These are phyloP conservation scores for Drosophila biarmipes DNA, from an alignment of 1,140 invertebrate genomes.

Conservation along the genomic window DNA sequence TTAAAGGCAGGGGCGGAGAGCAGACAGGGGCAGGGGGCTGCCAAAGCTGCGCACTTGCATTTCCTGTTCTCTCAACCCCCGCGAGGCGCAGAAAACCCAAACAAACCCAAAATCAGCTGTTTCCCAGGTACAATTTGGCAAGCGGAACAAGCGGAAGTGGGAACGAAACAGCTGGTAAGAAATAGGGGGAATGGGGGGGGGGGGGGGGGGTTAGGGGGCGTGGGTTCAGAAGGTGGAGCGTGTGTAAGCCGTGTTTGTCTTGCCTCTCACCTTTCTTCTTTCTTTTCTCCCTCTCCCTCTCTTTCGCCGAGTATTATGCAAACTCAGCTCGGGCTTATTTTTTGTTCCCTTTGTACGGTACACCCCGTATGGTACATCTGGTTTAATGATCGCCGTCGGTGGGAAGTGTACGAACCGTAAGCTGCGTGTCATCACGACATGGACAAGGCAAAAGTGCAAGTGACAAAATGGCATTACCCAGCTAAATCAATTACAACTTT, in stretches of 20 bases:
- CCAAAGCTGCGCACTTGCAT: constrained; percentile 74
- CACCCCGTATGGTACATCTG: constrained; percentile 2
- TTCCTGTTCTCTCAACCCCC: constrained; percentile 41
- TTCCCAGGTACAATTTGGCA: constrained; percentile 47
- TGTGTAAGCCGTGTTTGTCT: constrained; percentile 34
- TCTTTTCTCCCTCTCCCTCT: constrained; percentile 10
- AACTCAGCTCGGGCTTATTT: constrained; percentile 49
- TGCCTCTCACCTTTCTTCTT: constrained; percentile 24
- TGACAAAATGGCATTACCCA: constrained; percentile 28
- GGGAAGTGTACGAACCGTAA: constrained; percentile 7
- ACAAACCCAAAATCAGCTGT: constrained; percentile 66
- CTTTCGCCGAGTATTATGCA: constrained; percentile 50
- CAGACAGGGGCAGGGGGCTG: not conserved
- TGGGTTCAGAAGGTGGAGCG: constrained; percentile 11
- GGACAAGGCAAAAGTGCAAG: constrained; percentile 24
- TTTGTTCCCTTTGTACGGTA: constrained; percentile 26
- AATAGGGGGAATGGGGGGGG: not conserved
- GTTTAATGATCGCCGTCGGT: constrained; percentile 28
- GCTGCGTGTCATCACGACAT: constrained; percentile 39
- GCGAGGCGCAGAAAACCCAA: constrained; percentile 29
- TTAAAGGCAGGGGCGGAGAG: constrained; percentile 10
- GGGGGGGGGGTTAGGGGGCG: too few relatives aligned
- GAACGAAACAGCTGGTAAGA: constrained; percentile 53
- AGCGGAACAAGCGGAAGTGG: constrained; percentile 61
- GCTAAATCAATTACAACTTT: constrained; percentile 24